A percentile compares a stretch with the other conserved stretches of the same genome.
These are phyloP conservation scores for Bryconaethiops microstoma DNA, from an alignment of 2,797 vertebrate species.

Conservation along the genomic window DNA sequence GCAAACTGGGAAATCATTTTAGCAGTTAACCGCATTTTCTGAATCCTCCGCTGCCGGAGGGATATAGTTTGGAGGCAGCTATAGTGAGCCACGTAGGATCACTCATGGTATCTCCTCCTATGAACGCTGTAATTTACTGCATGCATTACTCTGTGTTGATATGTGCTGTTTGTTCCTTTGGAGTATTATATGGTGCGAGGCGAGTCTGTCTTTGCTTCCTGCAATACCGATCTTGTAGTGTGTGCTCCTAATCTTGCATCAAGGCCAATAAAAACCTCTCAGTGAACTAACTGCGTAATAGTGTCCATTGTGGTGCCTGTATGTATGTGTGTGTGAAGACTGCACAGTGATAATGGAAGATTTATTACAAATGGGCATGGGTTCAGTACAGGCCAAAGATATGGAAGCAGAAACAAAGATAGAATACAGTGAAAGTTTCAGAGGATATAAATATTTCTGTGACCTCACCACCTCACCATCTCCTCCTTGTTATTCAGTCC, in stretches of 20 bases:
- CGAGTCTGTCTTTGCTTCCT: constrained; percentile 72
- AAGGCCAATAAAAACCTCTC: constrained; percentile 77
- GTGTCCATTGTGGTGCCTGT: constrained; percentile 51
- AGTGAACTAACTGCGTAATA: constrained; percentile 58
- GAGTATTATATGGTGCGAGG: constrained; percentile 67
- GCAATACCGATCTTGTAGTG: constrained; percentile 72
- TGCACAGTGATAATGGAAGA: neutral
- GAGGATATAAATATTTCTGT: neutral
- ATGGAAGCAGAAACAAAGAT: neutral
- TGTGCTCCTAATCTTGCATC: constrained; percentile 70
- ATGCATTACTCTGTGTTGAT: constrained; percentile 73
- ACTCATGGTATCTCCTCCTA: constrained; percentile 62
- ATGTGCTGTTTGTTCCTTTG: constrained; percentile 71
- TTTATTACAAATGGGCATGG: neutral
- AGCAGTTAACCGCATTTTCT: constrained; percentile 7
- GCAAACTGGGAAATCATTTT: constrained; percentile 22
- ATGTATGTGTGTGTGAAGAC: neutral
- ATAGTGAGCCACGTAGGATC: constrained; percentile 49
- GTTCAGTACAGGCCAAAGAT: neutral
- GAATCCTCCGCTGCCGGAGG: neutral
- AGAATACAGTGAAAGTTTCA: neutral
- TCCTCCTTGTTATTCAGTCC: neutral
- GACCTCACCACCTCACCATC: too few relatives aligned
- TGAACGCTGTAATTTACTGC: constrained; percentile 70
- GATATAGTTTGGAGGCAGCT: constrained; percentile 25